Evolutionary conservation across 92 coral and sea anemone species (phyloP), one percentile per base, ranked within the genome.

Genomic region (Zoanthus sociatus): DNA sequence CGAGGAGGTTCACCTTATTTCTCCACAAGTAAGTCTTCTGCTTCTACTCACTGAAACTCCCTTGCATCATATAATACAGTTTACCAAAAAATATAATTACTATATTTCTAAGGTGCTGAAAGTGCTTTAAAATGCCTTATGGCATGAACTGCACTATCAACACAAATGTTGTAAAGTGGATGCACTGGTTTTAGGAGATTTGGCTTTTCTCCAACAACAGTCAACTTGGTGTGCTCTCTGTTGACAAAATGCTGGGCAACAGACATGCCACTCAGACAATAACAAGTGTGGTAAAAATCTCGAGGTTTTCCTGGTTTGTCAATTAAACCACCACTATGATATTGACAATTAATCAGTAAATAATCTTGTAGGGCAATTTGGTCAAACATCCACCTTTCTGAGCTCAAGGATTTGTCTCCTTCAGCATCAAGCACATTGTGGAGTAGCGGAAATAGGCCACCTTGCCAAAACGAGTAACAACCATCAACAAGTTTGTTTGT

Each of bases 401-500:
- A 61, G 77, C 99, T 93, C 30, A 97, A 86, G 0, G 94, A 86
- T 51, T 75, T 78, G 51, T 93, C 91, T 7, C 71, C 87, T 78
- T 90, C 84, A 5, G 88, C 88, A 73, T 92, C 93, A 75, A 97
- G 78, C 63, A 95, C 95, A 45, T 92, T 96, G 60, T 97, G 99
- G 61, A 97, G 90, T 64, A 97, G 75, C 18, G 99, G 99, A 82
- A 97, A 97, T 71, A 97, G 77, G 9, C 99, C 99, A 44, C 99
- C 99, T 73, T 94, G 99, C 99, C 99, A 97, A 71, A 95, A 95
- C 1, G 99, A 97, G 90, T 97, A 97, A 86, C 99, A 97, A 69
- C 99, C 99, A 89, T 97, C 99, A 50, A 97, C 99, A 61, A 97
- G 92, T 77, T 97, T 97, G 85, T 97, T 97, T 56, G 99, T 97